phyloP scores from a whole-genome alignment of 2,113 vertebrate genomes.

The Silurus meridionalis region DNA sequence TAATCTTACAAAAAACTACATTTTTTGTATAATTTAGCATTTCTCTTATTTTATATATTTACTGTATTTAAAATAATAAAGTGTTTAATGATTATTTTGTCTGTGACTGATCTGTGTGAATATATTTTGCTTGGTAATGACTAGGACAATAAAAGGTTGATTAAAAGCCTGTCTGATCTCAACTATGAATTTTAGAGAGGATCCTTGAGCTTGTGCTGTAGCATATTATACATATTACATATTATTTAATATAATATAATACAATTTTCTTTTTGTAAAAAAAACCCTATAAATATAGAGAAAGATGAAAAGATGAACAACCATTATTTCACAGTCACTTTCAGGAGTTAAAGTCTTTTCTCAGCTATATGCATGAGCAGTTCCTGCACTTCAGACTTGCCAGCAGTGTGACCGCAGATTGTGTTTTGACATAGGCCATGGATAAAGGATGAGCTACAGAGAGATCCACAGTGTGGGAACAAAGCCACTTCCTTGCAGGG shows the following conservation, averaged over 20 bases:
- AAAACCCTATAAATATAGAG: background rate
- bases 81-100: background rate
- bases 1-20: background rate
- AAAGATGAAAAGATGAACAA: background rate
- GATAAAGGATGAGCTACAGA: constrained; percentile 73
- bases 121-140: background rate
- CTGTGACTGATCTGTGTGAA: background rate
- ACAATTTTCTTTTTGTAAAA: no score
- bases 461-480: constrained; percentile 72
- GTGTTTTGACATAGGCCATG: constrained; percentile 72
- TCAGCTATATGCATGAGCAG: constrained; percentile 25
- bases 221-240: no score
- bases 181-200: background rate
- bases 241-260: no score
- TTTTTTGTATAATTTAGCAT: background rate
- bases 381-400: constrained; percentile 15
- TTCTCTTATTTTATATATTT: background rate
- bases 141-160: background rate
- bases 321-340: background rate
- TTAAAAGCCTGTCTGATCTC: background rate
- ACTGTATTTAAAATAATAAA: background rate
- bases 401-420: constrained; percentile 52
- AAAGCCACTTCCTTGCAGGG: constrained; percentile 62
- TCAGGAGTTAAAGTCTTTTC: constrained; percentile 5
- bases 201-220: background rate